A percentile compares a stretch with the other conserved stretches of the same genome.
These are phyloP conservation scores for Petromus typicus DNA, from an alignment of 2,113 vertebrate species.

Conservation along the genomic window DNA sequence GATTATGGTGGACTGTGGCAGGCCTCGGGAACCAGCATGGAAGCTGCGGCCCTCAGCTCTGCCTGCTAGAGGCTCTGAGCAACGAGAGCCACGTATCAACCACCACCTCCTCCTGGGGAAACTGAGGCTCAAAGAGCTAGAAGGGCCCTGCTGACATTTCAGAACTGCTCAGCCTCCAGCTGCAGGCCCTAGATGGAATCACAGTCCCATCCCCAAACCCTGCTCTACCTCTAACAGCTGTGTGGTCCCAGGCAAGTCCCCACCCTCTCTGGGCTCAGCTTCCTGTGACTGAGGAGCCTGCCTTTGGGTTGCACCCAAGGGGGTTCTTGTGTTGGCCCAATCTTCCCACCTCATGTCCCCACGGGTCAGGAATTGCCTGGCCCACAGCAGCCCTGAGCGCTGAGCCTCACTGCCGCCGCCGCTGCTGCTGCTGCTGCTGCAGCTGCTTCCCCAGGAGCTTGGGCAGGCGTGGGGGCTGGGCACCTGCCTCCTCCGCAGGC, in stretches of 20 bases:
- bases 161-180: not conserved
- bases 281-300: rapidly evolving
- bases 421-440: no score
- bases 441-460: not conserved
- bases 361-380: not conserved
- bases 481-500: constrained; percentile 44
- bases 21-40: no score
- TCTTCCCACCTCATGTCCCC: not conserved
- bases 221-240: not conserved
- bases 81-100: rapidly evolving
- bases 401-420: not conserved
- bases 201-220: not conserved
- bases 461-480: not conserved
- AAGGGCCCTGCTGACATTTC: not conserved
- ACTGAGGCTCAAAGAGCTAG: not conserved
- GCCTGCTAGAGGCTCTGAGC: not conserved
- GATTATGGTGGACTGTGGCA: rapidly evolving
- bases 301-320: not conserved
- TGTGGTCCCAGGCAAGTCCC: rapidly evolving
- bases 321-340: rapidly evolving
- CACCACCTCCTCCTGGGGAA: rapidly evolving
- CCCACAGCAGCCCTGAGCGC: rapidly evolving
- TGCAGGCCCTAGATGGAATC: not conserved
- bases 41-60: no score
- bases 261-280: not conserved